phyloP scores from a whole-genome alignment of 1,140 invertebrate species.

The Saccostrea echinata region DNA sequence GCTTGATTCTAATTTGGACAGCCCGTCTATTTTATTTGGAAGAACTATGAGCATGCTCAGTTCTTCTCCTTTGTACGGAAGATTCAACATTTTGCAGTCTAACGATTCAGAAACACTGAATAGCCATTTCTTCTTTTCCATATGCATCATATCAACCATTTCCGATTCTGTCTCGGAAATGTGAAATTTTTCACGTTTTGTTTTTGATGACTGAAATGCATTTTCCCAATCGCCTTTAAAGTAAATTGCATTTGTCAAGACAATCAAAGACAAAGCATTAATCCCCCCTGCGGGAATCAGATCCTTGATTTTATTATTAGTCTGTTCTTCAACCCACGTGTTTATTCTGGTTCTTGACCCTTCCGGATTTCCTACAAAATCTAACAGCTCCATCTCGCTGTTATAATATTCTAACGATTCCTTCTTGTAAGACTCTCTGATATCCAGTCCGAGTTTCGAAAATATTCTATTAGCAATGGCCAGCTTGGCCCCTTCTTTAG shows the following conservation, averaged over 20 bases:
- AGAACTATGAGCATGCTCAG: constrained; percentile 87
- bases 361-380: constrained; percentile 56
- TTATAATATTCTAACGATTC: constrained; percentile 46
- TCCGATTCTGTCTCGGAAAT: constrained; percentile 34
- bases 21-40: constrained; percentile 80
- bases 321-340: constrained; percentile 85
- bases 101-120: constrained; percentile 83
- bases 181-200: constrained; percentile 74
- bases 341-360: constrained; percentile 82
- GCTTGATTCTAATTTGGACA: constrained; percentile 80
- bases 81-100: constrained; percentile 85
- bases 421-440: constrained; percentile 35
- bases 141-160: constrained; percentile 57
- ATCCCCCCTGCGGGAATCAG: constrained; percentile 81
- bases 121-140: constrained; percentile 49
- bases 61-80: constrained; percentile 86
- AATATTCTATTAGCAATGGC: constrained; percentile 82
- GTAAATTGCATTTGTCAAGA: constrained; percentile 88
- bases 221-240: constrained; percentile 89
- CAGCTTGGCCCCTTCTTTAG: constrained; percentile 87
- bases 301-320: constrained; percentile 84
- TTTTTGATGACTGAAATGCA: constrained; percentile 83
- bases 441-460: constrained; percentile 41
- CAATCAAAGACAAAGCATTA: constrained; percentile 82
- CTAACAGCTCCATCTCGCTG: constrained; percentile 53